Percentiles rank a stretch among this genome's conserved stretches.
phyloP scores from a whole-genome alignment of 2,113 vertebrate species.

The Malurus melanocephalus region DNA sequence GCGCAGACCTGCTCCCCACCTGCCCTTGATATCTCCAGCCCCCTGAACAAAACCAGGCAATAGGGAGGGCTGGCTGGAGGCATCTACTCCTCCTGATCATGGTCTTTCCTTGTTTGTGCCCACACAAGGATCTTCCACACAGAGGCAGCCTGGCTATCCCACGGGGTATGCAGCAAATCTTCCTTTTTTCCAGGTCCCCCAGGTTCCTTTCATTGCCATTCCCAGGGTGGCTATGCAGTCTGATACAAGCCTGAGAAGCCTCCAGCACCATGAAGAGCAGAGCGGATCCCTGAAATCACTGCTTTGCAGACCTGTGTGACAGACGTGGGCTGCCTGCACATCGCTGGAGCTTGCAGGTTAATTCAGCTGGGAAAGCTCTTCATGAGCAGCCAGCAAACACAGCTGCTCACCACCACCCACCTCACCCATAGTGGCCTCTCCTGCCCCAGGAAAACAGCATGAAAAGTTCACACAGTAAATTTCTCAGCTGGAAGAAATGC shows the following conservation, averaged over 20 bases:
- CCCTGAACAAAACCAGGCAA: not conserved
- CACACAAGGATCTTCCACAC: accelerated
- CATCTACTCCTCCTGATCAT: not conserved
- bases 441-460: not conserved
- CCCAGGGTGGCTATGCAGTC: not conserved
- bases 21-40: not conserved
- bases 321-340: accelerated
- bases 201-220: not conserved
- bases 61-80: not conserved
- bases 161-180: not conserved
- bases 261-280: not conserved
- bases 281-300: accelerated
- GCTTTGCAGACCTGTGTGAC: accelerated
- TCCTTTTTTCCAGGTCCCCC: not conserved
- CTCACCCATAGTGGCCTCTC: not conserved
- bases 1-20: not conserved
- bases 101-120: not conserved
- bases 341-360: not conserved
- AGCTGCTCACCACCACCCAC: accelerated
- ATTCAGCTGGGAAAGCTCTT: not conserved
- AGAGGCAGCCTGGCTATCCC: not conserved
- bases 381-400: not conserved
- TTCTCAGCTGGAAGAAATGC: constrained; percentile 38
- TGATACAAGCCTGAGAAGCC: not conserved
- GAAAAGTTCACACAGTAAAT: constrained; percentile 1